These are phyloP conservation scores for Augochlorella aurata DNA, from an alignment of 2,888 invertebrate genomes.

Conservation along the genomic window DNA sequence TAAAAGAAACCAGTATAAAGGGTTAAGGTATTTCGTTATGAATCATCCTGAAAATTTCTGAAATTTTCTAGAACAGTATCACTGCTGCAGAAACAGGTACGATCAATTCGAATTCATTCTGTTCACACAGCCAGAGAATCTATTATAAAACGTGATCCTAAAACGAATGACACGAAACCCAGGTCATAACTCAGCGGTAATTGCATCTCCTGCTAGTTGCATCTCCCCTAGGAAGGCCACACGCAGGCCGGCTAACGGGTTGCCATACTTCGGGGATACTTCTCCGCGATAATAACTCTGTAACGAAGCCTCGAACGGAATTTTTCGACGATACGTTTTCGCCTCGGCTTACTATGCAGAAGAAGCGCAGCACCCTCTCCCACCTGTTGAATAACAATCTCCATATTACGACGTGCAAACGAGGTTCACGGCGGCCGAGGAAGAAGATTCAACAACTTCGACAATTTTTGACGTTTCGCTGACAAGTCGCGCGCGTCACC, in stretches of 20 bases:
- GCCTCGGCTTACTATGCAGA: background rate
- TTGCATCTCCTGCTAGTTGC: background rate
- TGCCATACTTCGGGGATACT: slow-evolving; percentile 2
- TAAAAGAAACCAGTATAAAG: no score
- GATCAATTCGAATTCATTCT: background rate
- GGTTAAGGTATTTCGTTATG: no score
- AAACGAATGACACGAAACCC: background rate
- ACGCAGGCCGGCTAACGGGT: background rate
- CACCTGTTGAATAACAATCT: background rate
- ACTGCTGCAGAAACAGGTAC: no score
- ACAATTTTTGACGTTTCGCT: background rate
- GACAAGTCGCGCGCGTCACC: background rate
- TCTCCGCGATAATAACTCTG: background rate
- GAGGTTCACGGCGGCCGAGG: background rate
- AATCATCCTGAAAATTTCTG: no score
- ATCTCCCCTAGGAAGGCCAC: background rate
- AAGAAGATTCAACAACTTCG: background rate
- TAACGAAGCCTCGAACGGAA: background rate
- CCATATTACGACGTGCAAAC: background rate
- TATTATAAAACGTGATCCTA: background rate
- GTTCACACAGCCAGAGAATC: background rate
- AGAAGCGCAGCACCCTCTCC: background rate
- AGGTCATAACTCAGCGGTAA: background rate
- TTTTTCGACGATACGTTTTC: background rate
- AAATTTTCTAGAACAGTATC: no score